A percentile compares a stretch with the other conserved stretches of the same genome.
Evolutionary conservation across 92 coral and sea anemone species (phyloP).

Genomic region (Phenganax stokvisi): DNA sequence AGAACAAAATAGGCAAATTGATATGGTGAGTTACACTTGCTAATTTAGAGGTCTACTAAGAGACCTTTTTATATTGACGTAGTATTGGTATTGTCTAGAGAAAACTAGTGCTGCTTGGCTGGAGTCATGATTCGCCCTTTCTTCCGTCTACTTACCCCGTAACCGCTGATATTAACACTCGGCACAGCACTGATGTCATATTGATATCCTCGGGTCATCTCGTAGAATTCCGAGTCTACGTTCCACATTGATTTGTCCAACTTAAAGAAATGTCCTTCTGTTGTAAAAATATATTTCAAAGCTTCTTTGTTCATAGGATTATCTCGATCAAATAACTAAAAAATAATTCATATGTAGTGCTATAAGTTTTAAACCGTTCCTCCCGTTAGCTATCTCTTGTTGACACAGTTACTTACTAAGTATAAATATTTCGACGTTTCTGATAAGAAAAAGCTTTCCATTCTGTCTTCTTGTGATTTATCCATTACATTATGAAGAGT

Average conservation of each 20-base stretch:
- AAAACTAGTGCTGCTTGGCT: too few species aligned
- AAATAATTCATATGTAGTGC: background rate
- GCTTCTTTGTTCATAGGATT: conserved; percentile 94
- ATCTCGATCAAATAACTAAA: conserved; percentile 75
- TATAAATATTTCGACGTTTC: conserved; percentile 92
- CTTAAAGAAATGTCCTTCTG: conserved; percentile 87
- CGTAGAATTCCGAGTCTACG: conserved; percentile 31
- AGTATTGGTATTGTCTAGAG: background rate
- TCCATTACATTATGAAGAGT: conserved; percentile 84
- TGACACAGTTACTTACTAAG: conserved; percentile 53
- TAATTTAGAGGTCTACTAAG: background rate
- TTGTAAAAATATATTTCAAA: conserved; percentile 85
- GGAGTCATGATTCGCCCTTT: too few species aligned
- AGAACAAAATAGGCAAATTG: conserved; percentile 1
- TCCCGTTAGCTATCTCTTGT: background rate
- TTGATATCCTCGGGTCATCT: conserved; percentile 50
- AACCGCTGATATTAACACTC: conserved; percentile 21
- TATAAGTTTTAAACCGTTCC: background rate
- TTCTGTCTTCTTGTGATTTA: conserved; percentile 88
- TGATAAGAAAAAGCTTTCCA: conserved; percentile 97
- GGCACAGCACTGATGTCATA: conserved; percentile 59
- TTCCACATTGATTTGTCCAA: conserved; percentile 57
- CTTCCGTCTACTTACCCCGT: conserved; percentile 20
- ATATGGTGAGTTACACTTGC: background rate
- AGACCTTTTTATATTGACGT: background rate